Conservation (phyloP, 2,113 vertebrate genomes). For the Neotragus moschatus region DNA sequence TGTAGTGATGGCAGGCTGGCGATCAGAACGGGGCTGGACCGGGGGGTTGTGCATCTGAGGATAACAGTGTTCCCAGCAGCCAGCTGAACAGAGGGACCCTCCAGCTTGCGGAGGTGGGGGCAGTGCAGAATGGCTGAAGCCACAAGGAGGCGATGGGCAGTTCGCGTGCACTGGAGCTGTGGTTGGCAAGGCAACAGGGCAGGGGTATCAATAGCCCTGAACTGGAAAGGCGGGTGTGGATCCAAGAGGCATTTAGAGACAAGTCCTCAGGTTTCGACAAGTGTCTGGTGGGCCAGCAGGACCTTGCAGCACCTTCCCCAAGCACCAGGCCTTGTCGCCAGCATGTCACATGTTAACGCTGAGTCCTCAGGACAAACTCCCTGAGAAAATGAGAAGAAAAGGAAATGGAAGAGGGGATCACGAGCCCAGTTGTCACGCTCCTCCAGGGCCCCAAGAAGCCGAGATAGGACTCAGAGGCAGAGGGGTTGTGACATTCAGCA, state of each 20-base stretch:
- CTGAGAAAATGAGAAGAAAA: background rate
- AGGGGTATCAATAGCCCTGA: fast-evolving
- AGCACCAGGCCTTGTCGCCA: background rate
- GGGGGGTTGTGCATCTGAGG: background rate
- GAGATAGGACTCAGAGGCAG: background rate
- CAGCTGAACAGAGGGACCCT: background rate
- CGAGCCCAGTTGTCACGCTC: background rate
- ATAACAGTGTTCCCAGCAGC: background rate
- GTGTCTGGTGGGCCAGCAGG: background rate
- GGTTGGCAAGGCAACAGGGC: background rate
- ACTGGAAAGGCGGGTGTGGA: background rate
- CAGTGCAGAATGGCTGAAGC: fast-evolving
- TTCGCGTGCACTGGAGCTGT: background rate
- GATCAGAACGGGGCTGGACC: background rate
- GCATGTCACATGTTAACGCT: background rate
- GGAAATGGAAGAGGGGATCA: background rate
- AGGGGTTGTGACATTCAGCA: background rate
- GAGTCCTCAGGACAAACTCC: background rate
- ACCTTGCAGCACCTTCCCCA: background rate
- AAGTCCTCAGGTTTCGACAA: background rate
- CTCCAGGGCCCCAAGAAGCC: background rate
- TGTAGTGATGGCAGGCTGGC: background rate
- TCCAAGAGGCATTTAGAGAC: background rate
- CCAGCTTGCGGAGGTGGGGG: background rate
- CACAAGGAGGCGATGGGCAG: background rate